These are phyloP conservation scores for Caenorhabditis virilis DNA, from an alignment of 2,888 invertebrate species.

Conservation along the genomic window DNA sequence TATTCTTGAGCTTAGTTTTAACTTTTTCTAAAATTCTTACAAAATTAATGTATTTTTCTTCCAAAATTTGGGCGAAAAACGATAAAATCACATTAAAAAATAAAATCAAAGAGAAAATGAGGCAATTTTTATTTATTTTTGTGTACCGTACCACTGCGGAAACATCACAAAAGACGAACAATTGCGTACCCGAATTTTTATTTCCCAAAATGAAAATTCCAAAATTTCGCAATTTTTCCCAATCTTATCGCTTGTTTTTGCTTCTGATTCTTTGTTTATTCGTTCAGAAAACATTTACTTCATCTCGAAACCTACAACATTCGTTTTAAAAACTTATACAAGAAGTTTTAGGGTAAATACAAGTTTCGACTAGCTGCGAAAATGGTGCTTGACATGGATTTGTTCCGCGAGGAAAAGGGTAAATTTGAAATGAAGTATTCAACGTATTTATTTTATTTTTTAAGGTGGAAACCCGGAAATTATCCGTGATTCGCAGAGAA, in stretches of 20 bases:
- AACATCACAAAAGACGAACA: not conserved
- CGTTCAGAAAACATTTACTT: too few relatives aligned
- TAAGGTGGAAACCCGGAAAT: slow-evolving; percentile 81
- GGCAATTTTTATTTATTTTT: too few relatives aligned
- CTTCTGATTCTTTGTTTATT: not conserved
- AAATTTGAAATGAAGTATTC: slow-evolving; percentile 5
- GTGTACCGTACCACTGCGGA: too few relatives aligned
- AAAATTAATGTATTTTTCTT: not conserved
- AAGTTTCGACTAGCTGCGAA: too few relatives aligned
- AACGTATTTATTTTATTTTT: slow-evolving; percentile 1
- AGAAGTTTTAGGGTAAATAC: too few relatives aligned
- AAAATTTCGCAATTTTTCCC: not conserved
- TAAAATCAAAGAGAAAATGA: too few relatives aligned
- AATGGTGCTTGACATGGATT: slow-evolving; percentile 95
- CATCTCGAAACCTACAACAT: too few relatives aligned
- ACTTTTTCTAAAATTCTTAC: not conserved
- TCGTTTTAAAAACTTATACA: too few relatives aligned
- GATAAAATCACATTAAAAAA: too few relatives aligned
- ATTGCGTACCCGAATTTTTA: not conserved
- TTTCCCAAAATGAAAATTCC: not conserved
- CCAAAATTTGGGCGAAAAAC: not conserved
- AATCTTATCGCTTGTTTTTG: not conserved
- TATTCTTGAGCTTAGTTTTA: too few relatives aligned
- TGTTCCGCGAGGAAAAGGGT: slow-evolving; percentile 94
- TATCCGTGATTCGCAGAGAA: slow-evolving; percentile 87